Evolutionary conservation across 2,797 vertebrate genomes (phyloP).

Genomic region (Molossus alvarezi): DNA sequence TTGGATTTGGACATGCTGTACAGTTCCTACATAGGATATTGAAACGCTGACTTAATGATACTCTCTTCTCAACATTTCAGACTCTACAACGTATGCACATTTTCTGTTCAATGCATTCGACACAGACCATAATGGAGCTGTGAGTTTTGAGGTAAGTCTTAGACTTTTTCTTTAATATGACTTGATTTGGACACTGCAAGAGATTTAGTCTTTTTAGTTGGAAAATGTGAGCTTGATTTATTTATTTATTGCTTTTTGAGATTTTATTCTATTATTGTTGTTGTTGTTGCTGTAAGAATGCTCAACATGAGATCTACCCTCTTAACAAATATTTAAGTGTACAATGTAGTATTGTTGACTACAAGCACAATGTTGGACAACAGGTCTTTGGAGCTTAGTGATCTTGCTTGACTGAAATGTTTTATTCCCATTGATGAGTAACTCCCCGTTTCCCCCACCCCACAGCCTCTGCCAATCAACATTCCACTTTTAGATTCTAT

Average conservation of each 20-base stretch:
- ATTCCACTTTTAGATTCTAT: neutral
- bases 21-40: too few relatives aligned
- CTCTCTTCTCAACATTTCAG: constrained; percentile 90
- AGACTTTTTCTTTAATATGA: neutral
- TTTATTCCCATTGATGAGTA: neutral
- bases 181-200: constrained; percentile 28
- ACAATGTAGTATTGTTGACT: neutral
- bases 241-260: neutral
- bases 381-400: neutral
- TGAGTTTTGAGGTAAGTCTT: constrained; percentile 98
- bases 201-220: neutral
- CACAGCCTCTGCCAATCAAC: neutral
- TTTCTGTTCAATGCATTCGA: constrained; percentile 99
- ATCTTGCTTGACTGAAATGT: neutral
- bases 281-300: neutral
- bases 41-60: neutral
- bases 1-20: neutral
- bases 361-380: neutral
- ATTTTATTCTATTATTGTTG: neutral
- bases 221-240: neutral
- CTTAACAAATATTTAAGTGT: neutral
- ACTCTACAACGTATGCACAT: constrained; percentile 98
- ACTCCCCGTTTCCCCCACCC: neutral
- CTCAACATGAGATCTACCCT: neutral
- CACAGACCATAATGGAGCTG: constrained; percentile 98